Base-by-base conservation (phyloP, 2,888 invertebrate species). In the Mythimna ferrago region DNA sequence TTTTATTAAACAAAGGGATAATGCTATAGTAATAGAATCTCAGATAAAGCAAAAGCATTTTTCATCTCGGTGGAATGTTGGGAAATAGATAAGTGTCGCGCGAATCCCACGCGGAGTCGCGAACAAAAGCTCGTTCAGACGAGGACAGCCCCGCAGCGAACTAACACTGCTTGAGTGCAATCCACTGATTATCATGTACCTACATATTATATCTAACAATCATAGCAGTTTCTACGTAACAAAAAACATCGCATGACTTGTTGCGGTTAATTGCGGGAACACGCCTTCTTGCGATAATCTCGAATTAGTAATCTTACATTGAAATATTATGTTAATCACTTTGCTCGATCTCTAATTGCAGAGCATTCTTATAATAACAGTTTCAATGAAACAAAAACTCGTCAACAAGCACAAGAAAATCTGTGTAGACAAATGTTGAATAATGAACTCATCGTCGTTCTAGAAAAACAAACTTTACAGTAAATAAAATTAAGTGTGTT, bases 241-340 rank as follows among this genome's bases (percentile, higher is more conserved):
- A 63, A 51, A 69, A 76, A 73, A 71, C 73, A 85, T 84, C 78
- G 78, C 84, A 73, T 81, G 84, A 79, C 76, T 79, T 38, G 81
- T 67, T 71, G 67, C 62, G 26, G 69, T 81, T 75, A 85, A 75
- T 69, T 68, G 67, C 69, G 44, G 71, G 66, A 74, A 63, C 80
- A 82, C 71, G 75, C 69, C 73, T 76, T 14, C 57, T 70, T 77
- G 69, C 67, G 69, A 79, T 86, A 76, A 81, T 71, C 73, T 72
- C 69, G 75, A 77, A 80, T 77, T 62, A 74, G 53, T 77, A 75
- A 77, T 74, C 41, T 80, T 66, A 74, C 76, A 77, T 77, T 77
- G 67, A 69, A 66, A 62, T 83, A 41, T 65, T 66, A 65, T 72
- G 65, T 51, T 78, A 78, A 83, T 81, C 65, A 61, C 63, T 54